Evolutionary conservation across 1,140 invertebrate species (phyloP).

Genomic region (Odontomachus brunneus): DNA sequence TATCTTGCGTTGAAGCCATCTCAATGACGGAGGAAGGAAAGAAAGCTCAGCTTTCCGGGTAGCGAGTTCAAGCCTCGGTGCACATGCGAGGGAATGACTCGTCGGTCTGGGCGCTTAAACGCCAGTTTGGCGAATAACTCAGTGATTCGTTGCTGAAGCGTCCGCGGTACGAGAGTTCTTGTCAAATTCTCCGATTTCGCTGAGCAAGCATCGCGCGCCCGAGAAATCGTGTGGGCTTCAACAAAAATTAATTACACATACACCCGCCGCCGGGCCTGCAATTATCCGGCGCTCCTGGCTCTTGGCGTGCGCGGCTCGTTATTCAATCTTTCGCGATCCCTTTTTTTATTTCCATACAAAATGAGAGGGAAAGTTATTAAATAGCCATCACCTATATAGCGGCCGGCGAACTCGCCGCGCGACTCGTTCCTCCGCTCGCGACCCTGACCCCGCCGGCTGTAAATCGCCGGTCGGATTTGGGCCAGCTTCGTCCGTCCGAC

Average conservation of each 20-base stretch:
- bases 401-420: conserved; percentile 38
- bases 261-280: neutral
- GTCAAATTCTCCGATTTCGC: neutral
- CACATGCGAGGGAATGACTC: no score
- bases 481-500: conserved; percentile 37
- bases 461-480: conserved; percentile 53
- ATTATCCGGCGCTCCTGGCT: conserved; percentile 18
- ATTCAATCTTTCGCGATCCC: conserved; percentile 33
- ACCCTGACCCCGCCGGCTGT: conserved; percentile 60
- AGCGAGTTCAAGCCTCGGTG: no score
- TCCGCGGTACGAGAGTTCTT: no score
- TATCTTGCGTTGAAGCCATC: neutral
- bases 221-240: no score
- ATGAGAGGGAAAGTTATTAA: conserved; percentile 71
- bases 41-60: no score
- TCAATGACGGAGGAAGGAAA: neutral
- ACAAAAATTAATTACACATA: conserved; percentile 39
- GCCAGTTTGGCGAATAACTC: no score
- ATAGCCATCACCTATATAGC: conserved; percentile 69
- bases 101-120: neutral
- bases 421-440: conserved; percentile 42
- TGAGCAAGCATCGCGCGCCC: neutral
- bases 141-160: no score
- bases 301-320: conserved; percentile 14
- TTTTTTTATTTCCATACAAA: conserved; percentile 51